phyloP scores from a whole-genome alignment of 2,888 invertebrate species.

The Ethmia dodecea region DNA sequence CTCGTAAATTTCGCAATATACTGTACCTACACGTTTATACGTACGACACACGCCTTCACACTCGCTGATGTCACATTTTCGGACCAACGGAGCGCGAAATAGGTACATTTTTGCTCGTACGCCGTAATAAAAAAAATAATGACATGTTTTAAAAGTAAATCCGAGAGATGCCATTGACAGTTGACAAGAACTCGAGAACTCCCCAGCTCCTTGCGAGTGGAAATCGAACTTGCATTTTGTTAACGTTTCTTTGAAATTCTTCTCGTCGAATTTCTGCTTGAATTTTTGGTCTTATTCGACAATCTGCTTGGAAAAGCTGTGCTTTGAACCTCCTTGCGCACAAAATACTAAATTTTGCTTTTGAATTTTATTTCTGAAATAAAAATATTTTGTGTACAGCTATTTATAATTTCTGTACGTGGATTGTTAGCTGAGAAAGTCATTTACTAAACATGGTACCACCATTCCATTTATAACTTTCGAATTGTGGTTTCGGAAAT shows the following conservation, averaged over 20 bases:
- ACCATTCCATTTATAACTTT: too few relatives aligned
- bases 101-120: slow-evolving; percentile 75
- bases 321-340: too few relatives aligned
- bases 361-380: too few relatives aligned
- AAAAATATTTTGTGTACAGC: too few relatives aligned
- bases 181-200: slow-evolving; percentile 22
- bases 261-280: too few relatives aligned
- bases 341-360: too few relatives aligned
- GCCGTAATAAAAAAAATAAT: slow-evolving; percentile 71
- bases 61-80: slow-evolving; percentile 74
- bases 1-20: slow-evolving; percentile 51
- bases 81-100: slow-evolving; percentile 75
- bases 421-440: too few relatives aligned
- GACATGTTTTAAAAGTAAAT: slow-evolving; percentile 70
- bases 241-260: not conserved
- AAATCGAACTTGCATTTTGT: not conserved
- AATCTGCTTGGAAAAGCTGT: too few relatives aligned
- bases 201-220: slow-evolving; percentile 1
- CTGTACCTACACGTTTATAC: slow-evolving; percentile 4
- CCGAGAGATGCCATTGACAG: slow-evolving; percentile 47
- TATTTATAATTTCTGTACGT: too few relatives aligned
- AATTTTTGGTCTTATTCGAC: too few relatives aligned
- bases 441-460: too few relatives aligned
- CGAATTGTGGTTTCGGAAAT: too few relatives aligned
- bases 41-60: slow-evolving; percentile 53